Evolutionary conservation across 2,888 invertebrate genomes (phyloP).

Genomic region (Andrena minutula): DNA sequence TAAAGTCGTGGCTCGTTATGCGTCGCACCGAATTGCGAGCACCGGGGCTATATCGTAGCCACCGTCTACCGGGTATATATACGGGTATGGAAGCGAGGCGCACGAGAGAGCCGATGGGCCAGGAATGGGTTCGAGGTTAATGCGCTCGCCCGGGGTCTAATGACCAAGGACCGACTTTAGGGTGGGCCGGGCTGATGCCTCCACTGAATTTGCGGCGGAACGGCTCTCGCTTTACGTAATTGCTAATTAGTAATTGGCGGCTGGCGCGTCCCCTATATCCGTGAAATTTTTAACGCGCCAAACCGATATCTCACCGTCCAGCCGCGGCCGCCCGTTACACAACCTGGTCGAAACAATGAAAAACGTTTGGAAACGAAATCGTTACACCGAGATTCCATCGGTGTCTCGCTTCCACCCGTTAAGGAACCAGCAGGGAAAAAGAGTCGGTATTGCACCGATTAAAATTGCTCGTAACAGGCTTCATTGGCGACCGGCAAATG

Average conservation of each 20-base stretch:
- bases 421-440: conserved; percentile 20
- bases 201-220: conserved; percentile 58
- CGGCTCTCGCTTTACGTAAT: conserved; percentile 59
- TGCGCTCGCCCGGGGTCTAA: conserved; percentile 64
- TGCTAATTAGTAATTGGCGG: conserved; percentile 61
- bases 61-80: conserved; percentile 40
- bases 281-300: conserved; percentile 37
- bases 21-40: conserved; percentile 42
- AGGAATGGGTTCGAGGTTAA: conserved; percentile 68
- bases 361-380: background rate
- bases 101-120: conserved; percentile 56
- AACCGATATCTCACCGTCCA: background rate
- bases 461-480: conserved; percentile 59
- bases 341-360: background rate
- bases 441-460: conserved; percentile 48
- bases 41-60: conserved; percentile 48
- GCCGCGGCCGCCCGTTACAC: background rate
- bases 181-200: conserved; percentile 59
- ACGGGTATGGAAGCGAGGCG: conserved; percentile 50
- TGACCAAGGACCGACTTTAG: conserved; percentile 67
- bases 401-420: background rate
- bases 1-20: conserved; percentile 61
- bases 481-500: conserved; percentile 55
- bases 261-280: conserved; percentile 6
- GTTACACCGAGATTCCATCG: background rate